Evolutionary conservation across 2,888 invertebrate species (phyloP), one percentile per base, ranked within the genome.

Genomic region (Agriopis aurantiaria): DNA sequence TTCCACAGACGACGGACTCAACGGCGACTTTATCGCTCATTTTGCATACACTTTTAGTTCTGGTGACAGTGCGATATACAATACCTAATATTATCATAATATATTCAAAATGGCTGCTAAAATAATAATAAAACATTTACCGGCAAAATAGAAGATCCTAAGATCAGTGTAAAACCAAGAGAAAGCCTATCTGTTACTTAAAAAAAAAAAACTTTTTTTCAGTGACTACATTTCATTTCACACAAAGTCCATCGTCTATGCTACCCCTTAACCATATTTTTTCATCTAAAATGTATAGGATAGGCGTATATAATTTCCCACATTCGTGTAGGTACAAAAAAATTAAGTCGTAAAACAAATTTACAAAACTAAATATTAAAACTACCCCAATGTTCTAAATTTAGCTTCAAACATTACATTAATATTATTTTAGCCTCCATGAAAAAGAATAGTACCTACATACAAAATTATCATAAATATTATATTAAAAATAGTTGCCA

Each of bases 401-500:
- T n/a, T 11, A 57, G 57, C 57, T 45, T 57, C 57, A 9, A 8
- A 41, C n/a, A 17, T 58, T 43, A 58, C 12, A 23, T 58, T n/a
- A 58, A 48, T 56, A 12, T 56, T 12, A 56, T 56, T 9, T 58
- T 46, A 58, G 58, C 58, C 58, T 58, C 58, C 33, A 46, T 58
- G 46, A 46, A 58, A 48, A n/a, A 23, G 3, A 14, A 52, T 51
- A 51, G n/a, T 14, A n/a, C 46, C 7, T 43, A 45, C 14, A 45
- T 57, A 45, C 17, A 57, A 57, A 45, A 57, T 41, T 56, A 43
- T 43, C 45, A 57, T 11, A 57, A 43, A 17, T 45, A 45, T 57
- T 10, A 23, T 57, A 57, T 17, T 57, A 57, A 57, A 58, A 46
- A 57, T 57, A 57, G 43, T 57, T 60, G 51, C 49, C 48, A 60